Conservation (phyloP, 2,797 vertebrate species). For the Rallus crepitans region DNA sequence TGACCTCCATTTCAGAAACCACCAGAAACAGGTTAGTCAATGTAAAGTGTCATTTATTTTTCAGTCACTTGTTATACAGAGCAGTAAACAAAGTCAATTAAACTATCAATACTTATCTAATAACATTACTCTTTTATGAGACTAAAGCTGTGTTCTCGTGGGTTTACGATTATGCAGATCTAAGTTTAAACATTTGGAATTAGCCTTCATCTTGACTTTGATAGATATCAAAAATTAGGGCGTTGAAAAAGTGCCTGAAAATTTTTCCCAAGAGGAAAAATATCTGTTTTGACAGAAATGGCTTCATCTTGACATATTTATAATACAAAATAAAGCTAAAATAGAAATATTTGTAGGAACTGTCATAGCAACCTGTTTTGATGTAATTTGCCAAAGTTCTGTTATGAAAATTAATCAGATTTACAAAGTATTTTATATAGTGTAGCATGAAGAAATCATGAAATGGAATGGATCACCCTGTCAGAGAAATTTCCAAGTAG, state of each 20-base stretch:
- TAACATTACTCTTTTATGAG: slow-evolving; percentile 13
- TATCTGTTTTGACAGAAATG: background rate
- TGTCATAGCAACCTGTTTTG: slow-evolving; percentile 19
- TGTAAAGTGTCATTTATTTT: slow-evolving; percentile 55
- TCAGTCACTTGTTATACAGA: background rate
- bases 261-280: background rate
- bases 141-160: background rate
- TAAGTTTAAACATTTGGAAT: background rate
- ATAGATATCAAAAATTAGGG: background rate
- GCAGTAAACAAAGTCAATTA: slow-evolving; percentile 17
- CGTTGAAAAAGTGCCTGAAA: background rate
- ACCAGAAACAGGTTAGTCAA: background rate
- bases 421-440: background rate
- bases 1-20: background rate
- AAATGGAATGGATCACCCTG: background rate
- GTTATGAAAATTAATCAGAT: background rate
- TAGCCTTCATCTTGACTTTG: background rate
- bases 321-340: slow-evolving; percentile 25
- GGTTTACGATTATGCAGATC: background rate
- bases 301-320: slow-evolving; percentile 28
- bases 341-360: slow-evolving; percentile 11
- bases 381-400: background rate
- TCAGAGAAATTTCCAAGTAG: background rate
- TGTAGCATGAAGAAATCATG: background rate
- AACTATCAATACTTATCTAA: slow-evolving; percentile 1